A percentile compares a stretch with the other conserved stretches of the same genome.
Conservation (phyloP, 1,140 invertebrate species). For the Mercenaria mercenaria region DNA sequence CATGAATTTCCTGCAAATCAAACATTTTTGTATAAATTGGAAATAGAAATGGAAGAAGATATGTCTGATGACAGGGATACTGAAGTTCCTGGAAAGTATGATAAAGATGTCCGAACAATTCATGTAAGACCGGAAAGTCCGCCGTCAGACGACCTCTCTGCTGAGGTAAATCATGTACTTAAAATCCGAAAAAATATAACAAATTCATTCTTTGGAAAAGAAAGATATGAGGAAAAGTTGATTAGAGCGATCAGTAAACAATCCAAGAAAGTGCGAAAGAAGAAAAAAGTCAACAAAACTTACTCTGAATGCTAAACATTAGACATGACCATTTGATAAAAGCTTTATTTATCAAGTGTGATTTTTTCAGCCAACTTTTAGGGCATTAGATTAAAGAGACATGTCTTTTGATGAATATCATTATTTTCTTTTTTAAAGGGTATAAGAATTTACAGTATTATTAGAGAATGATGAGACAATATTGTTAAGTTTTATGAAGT, state of each 20-base stretch:
- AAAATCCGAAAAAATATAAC: not conserved
- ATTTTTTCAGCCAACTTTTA: no score
- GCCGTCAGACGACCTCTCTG: not conserved
- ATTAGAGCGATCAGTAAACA: not conserved
- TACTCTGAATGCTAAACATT: no score
- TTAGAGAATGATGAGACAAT: no score
- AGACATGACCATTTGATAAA: no score
- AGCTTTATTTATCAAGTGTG: no score
- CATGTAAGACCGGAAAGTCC: not conserved
- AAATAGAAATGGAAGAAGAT: not conserved
- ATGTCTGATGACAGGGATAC: not conserved
- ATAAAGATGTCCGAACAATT: not conserved
- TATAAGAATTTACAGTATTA: no score
- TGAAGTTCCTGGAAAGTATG: not conserved
- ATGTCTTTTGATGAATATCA: no score
- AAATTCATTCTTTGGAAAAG: not conserved
- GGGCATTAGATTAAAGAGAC: no score
- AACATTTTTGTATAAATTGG: not conserved
- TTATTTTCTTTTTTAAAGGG: no score
- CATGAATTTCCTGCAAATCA: not conserved
- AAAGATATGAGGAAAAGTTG: not conserved
- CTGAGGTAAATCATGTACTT: not conserved
- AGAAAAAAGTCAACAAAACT: no score
- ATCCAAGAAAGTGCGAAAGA: not conserved
- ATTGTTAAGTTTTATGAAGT: no score